Evolutionary conservation across 2,797 vertebrate genomes (phyloP).

Genomic region (Syndactyla subalaris): DNA sequence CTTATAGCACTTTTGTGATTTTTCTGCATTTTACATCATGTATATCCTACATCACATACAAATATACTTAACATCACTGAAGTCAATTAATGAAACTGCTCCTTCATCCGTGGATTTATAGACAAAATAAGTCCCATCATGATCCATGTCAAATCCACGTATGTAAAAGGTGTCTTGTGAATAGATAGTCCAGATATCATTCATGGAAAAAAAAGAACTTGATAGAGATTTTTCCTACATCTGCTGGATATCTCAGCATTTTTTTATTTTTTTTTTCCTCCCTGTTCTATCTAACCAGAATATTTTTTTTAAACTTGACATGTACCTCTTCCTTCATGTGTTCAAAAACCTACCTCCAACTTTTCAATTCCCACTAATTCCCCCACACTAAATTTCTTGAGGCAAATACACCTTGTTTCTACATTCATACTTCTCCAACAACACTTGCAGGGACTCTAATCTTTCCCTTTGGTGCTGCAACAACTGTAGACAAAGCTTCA

Average conservation of each 20-base stretch:
- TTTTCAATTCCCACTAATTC: background rate
- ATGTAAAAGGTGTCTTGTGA: background rate
- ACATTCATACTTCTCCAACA: background rate
- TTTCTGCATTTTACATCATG: background rate
- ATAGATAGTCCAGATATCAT: background rate
- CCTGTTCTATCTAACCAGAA: background rate
- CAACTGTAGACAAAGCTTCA: background rate
- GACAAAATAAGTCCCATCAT: background rate
- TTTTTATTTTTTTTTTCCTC: background rate
- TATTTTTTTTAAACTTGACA: background rate
- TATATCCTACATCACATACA: background rate
- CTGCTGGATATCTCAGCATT: background rate
- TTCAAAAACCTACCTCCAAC: background rate
- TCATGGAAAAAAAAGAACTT: background rate
- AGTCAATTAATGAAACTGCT: background rate
- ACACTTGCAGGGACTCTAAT: background rate
- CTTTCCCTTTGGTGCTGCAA: background rate
- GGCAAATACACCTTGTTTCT: background rate
- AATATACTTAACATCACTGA: background rate
- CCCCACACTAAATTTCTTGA: background rate
- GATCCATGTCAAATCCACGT: background rate
- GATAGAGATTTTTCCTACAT: background rate
- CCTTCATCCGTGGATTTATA: background rate
- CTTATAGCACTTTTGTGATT: background rate
- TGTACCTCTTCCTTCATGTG: background rate